A percentile compares a stretch with the other conserved stretches of the same genome.
Evolutionary conservation across 2,797 vertebrate genomes (phyloP).

Genomic region (Megaceryle alcyon): DNA sequence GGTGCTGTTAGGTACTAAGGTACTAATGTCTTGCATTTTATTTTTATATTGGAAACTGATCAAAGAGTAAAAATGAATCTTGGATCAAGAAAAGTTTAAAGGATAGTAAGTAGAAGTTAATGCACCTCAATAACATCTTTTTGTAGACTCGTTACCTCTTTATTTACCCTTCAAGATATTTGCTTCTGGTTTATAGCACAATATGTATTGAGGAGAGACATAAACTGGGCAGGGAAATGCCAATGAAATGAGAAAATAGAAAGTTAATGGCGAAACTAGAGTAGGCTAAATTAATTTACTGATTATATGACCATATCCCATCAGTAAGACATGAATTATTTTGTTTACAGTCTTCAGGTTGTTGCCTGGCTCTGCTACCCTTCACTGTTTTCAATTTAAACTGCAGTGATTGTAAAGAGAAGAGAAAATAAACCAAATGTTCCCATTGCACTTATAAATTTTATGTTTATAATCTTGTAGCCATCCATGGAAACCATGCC

Average conservation of each 20-base stretch:
- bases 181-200: slow-evolving; percentile 77
- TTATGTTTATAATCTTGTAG: slow-evolving; percentile 80
- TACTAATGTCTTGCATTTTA: slow-evolving; percentile 35
- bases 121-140: slow-evolving; percentile 64
- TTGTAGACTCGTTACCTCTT: slow-evolving; percentile 74
- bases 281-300: slow-evolving; percentile 79
- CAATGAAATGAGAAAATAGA: slow-evolving; percentile 79
- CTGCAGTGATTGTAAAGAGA: slow-evolving; percentile 76
- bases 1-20: slow-evolving; percentile 5
- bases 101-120: slow-evolving; percentile 68
- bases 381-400: slow-evolving; percentile 79
- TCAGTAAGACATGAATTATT: slow-evolving; percentile 80
- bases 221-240: slow-evolving; percentile 76
- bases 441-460: slow-evolving; percentile 80
- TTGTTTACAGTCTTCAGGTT: slow-evolving; percentile 79
- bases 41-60: slow-evolving; percentile 46
- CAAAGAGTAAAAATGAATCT: slow-evolving; percentile 68
- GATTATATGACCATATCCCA: slow-evolving; percentile 79
- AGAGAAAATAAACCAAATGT: slow-evolving; percentile 79
- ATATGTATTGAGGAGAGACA: slow-evolving; percentile 74
- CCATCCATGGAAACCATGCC: slow-evolving; percentile 76
- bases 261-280: slow-evolving; percentile 78
- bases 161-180: slow-evolving; percentile 78
- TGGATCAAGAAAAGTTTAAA: slow-evolving; percentile 64
- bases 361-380: slow-evolving; percentile 77